Base-by-base conservation (phyloP, 2,888 invertebrate genomes). In the Hirudinaria manillensis region DNA sequence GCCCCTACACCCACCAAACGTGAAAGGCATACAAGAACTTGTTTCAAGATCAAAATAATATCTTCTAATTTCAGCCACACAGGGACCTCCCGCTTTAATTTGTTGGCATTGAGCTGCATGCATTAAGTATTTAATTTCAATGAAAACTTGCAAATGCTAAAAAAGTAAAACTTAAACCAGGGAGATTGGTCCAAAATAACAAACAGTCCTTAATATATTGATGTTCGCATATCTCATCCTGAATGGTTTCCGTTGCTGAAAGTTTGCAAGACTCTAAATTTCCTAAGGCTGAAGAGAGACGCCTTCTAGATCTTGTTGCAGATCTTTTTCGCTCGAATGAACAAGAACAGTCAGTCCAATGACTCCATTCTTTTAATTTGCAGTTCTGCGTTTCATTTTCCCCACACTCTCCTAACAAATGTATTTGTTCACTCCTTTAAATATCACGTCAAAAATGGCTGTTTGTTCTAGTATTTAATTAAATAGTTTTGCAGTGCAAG, bases 11-110 rank as follows among this genome's bases (percentile, higher is more conserved):
- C 79, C 79, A 6, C 78, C 77, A 51, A 76, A 79, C n/a, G 73
- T 55, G 70, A 79, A 79, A 68, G 76, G 74, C 36, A 53, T 29
- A 81, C 92, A 92, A 21, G 83, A 84, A 56, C 92, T 91, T 70
- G 90, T 89, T 19, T 85, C 82, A 7, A 75, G 70, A 78, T 83
- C 80, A 78, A 78, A 85, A 79, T 79, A 81, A 53, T 56, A 77
- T 29, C 77, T 72, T 61, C 19, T 61, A 27, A 61, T 61, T 1
- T n/a, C 29, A 4, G 24, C 61, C 24, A 29, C 10, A 16, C 61
- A 61, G 24, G 61, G 24, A n/a, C 61, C 61, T 61, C n/a, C 61
- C 29, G 29, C 13, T 61, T 61, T 61, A 24, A 29, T 24, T 61
- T 27, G 61, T 10, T 61, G 61, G 61, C 61, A 61, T n/a, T 61